phyloP scores from a whole-genome alignment of 1,140 invertebrate species.

The Penaeus indicus region DNA sequence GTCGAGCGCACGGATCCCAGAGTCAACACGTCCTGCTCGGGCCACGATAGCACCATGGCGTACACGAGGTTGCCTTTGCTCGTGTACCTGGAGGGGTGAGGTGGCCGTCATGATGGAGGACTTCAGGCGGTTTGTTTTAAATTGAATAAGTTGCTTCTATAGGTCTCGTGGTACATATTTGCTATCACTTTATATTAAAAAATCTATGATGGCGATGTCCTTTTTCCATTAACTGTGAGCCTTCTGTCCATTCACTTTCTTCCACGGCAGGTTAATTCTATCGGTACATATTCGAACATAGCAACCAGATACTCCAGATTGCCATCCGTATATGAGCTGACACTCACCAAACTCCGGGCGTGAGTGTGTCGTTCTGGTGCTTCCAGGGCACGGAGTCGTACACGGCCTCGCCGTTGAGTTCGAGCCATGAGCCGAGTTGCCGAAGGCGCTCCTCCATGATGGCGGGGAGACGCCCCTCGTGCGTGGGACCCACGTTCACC shows the following conservation, averaged over 20 bases:
- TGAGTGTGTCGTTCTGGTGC: conserved; percentile 85
- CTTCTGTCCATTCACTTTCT: too few relatives aligned
- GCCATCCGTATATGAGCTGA: background rate
- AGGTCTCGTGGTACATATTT: too few relatives aligned
- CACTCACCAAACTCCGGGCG: conserved; percentile 73
- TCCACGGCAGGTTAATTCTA: too few relatives aligned
- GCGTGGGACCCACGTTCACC: conserved; percentile 92
- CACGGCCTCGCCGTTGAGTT: conserved; percentile 89
- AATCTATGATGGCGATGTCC: too few relatives aligned
- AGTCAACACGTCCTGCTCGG: conserved; percentile 67
- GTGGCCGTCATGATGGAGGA: background rate
- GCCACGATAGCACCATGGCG: conserved; percentile 71
- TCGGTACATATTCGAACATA: too few relatives aligned
- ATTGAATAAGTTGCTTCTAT: too few relatives aligned
- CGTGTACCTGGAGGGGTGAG: conserved; percentile 67
- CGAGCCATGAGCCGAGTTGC: conserved; percentile 80
- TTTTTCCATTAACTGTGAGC: too few relatives aligned
- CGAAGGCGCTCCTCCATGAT: conserved; percentile 91
- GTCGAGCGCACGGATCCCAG: conserved; percentile 68
- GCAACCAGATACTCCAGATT: background rate
- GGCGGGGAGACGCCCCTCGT: conserved; percentile 87
- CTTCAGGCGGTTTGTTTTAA: too few relatives aligned
- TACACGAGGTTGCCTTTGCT: conserved; percentile 68
- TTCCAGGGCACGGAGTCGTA: conserved; percentile 85
- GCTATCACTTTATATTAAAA: too few relatives aligned